Base-by-base conservation (phyloP, 1,140 invertebrate species). In the Ceratitis capitata region DNA sequence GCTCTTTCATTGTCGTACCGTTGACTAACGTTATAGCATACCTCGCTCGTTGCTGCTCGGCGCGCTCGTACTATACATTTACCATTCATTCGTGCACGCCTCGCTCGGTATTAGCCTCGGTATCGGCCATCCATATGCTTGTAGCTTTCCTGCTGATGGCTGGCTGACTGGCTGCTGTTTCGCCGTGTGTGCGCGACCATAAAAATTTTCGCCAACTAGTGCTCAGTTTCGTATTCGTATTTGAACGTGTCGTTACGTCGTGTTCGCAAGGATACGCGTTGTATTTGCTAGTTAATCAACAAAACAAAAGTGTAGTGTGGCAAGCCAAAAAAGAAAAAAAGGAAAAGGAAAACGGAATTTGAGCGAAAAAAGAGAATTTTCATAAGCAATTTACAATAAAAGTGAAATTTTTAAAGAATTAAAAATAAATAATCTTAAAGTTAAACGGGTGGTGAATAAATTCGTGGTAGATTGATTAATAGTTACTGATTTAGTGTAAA, bases 171-270 rank as follows among this genome's bases (percentile, higher is more conserved):
- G 51, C 56, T 69, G 53, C 49, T 64, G 83, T 56, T 84, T 86
- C 69, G 83, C 61, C 61, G 49, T 85, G 29, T 78, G 58, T 83
- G 78, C 78, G 85, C 86, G 86, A 86, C 78, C 82, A 87, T 85
- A 85, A 82, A 87, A 84, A 12, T 87, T 85, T 87, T 87, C 86
- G 85, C 83, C 42, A 84, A 61, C n/a, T 53, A 84, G 23, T 86
- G 89, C 90, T 91, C 90, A 91, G 90, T 91, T 91, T 91, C 89
- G 89, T 90, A 91, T 91, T 91, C 89, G 90, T 91, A 89, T 91
- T 90, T 89, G 90, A 90, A 91, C 90, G 90, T 91, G 88, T 85
- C 90, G 89, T 89, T 89, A 88, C 90, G 87, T 86, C 88, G 87
- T 90, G 87, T 88, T 89, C 35, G 87, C 89, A 89, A n/a, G 89